Evolutionary conservation across 2,888 invertebrate genomes (phyloP), one percentile per base, ranked within the genome.

Genomic region (Shargacucullia verbasci): DNA sequence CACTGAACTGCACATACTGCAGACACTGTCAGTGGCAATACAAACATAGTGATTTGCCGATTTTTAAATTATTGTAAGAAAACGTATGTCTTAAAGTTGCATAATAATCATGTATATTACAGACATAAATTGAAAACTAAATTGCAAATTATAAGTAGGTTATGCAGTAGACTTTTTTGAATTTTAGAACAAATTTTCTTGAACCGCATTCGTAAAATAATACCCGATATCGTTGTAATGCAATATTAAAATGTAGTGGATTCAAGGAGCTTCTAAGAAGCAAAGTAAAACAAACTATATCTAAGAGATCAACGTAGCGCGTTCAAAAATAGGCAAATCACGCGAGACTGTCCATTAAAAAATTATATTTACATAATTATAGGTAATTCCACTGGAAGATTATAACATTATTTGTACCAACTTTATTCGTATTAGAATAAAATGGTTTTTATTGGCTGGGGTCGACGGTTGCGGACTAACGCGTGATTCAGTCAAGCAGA

Each of bases 301-400:
- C 76, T 83, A 82, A 77, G 85, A 86, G 85, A 84, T 86, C 85
- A 84, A 70, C 49, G 61, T 72, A 57, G 65, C 57, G 60, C 56
- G 60, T 80, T 85, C 81, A 82, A 85, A 85, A 86, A 85, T 79
- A 70, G 85, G 85, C 86, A 86, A 86, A 85, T 78, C 86, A 85
- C 84, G 70, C 61, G 46, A 58, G 55, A 71, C 74, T 62, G 76
- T 56, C 62, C 57, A 40, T 64, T 68, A 62, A 59, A 72, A 48
- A 73, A 61, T 48, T 55, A 69, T 71, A 78, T 79, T 65, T 71
- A 79, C 69, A 77, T 57, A 29, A 29, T 29, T 29, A 70, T 47
- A 48, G 34, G 29, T 73, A 54, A 50, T 55, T 65, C 39, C 70
- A 70, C 65, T 68, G 70, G 25, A 48, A 58, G 52, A 58, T 39